Base-by-base conservation (phyloP, 2,113 vertebrate genomes). In the Pangasianodon gigas region DNA sequence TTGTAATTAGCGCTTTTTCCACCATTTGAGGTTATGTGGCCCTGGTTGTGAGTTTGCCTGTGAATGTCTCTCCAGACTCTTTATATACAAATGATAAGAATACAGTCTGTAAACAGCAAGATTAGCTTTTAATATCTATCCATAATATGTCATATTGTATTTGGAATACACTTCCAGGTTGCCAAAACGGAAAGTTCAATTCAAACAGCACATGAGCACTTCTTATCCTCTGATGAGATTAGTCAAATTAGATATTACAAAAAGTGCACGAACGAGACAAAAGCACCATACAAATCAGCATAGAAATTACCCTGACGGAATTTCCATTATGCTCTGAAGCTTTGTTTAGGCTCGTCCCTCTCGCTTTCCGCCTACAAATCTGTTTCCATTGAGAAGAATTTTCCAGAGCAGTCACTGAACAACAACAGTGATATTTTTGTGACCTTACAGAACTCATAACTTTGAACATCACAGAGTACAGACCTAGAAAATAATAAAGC, bases 321-420 rank as follows among this genome's bases (percentile, higher is more conserved):
- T 93, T 90, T 91, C 92, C 90, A 94, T 95, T 95, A 94, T 95
- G 91, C 93, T 91, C 87, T 65, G 92, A 93, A 92, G 67, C 91
- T 92, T 91, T 92, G 93, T 94, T 93, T 93, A 90, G 91, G 93
- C 92, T 84, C 10, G 26, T 93, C 89, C 89, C 88, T 79, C 91
- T 93, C 86, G 84, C 74, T 60, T 90, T 92, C 85, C 48, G 83
- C 90, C 90, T 85, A 87, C 88, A 90, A 84, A 94, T 95, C 94
- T 90, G 92, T 93, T 94, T 94, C 92, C 93, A 93, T 88, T 90
- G 91, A 93, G 90, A 88, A 87, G 79, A 84, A 91, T 92, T 93
- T 89, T 88, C 91, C 94, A 92, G 91, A 91, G 90, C 91, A 91
- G 87, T 89, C 92, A 62, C 93, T 92, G 92, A 93, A 92, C 93